Conservation (phyloP, 2,888 invertebrate species). For the Punctoribates punctum region DNA sequence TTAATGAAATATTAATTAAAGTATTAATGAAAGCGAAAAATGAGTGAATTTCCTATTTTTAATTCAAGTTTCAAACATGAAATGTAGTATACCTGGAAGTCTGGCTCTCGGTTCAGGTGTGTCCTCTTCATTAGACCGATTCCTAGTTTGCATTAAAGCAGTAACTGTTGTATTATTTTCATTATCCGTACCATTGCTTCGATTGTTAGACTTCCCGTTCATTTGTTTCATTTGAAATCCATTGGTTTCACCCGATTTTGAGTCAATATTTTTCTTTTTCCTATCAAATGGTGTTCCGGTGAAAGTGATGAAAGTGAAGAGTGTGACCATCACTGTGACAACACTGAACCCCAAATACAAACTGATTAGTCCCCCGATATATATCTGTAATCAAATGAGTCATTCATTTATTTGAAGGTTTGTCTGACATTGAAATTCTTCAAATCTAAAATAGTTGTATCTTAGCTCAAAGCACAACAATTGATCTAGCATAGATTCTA, state of each 20-base stretch:
- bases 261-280: background rate
- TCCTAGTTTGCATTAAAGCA: too few relatives aligned
- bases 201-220: background rate
- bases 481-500: too few relatives aligned
- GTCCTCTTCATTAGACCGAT: too few relatives aligned
- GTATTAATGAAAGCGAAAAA: background rate
- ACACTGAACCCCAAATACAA: constrained; percentile 35
- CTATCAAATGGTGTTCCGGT: background rate
- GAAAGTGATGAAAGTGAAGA: constrained; percentile 18
- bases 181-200: background rate
- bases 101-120: background rate
- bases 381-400: constrained; percentile 17
- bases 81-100: constrained; percentile 12
- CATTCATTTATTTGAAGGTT: background rate
- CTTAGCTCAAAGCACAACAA: too few relatives aligned
- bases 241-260: too few relatives aligned
- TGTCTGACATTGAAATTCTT: background rate
- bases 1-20: background rate
- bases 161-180: background rate
- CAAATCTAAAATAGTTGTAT: too few relatives aligned
- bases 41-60: background rate
- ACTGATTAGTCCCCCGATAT: constrained; percentile 39
- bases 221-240: too few relatives aligned
- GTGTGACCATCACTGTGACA: constrained; percentile 1
- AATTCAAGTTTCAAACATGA: constrained; percentile 20